Conservation (phyloP, 2,113 vertebrate genomes). For the Procavia capensis region DNA sequence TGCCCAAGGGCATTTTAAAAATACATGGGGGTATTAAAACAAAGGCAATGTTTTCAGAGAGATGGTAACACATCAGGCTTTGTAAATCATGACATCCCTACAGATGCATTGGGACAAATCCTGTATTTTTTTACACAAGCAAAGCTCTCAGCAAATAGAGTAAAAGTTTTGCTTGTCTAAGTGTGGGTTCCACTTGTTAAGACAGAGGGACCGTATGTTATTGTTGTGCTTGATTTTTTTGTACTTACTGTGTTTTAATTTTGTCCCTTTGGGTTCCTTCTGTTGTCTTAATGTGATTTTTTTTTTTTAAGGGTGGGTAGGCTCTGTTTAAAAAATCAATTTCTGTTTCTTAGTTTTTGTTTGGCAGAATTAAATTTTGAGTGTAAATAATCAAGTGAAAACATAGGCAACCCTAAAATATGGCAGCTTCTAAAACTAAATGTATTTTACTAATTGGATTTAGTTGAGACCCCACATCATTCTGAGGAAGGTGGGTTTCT, state of each 20-base stretch:
- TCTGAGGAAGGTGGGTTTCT: background rate
- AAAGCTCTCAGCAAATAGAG: conserved; percentile 58
- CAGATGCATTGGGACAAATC: conserved; percentile 58
- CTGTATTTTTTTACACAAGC: conserved; percentile 60
- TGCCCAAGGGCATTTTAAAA: conserved; percentile 78
- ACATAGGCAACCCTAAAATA: conserved; percentile 37
- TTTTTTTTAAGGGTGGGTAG: background rate
- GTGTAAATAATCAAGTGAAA: conserved; percentile 45
- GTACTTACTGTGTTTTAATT: conserved; percentile 51
- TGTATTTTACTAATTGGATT: conserved; percentile 35
- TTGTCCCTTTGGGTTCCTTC: conserved; percentile 32
- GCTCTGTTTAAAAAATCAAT: background rate
- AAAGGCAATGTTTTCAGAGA: conserved; percentile 68
- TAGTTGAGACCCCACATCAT: conserved; percentile 22
- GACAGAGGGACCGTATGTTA: conserved; percentile 32
- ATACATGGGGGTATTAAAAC: conserved; percentile 74
- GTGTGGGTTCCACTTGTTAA: conserved; percentile 45
- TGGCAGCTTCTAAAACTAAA: conserved; percentile 41
- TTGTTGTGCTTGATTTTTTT: conserved; percentile 58
- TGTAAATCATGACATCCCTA: conserved; percentile 57
- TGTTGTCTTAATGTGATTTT: conserved; percentile 54
- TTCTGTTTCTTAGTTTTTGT: conserved; percentile 40
- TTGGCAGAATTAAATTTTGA: conserved; percentile 56
- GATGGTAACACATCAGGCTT: conserved; percentile 54
- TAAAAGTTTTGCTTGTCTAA: conserved; percentile 79